Base-by-base conservation (phyloP, 2,113 vertebrate genomes). In the Leuciscus idus region DNA sequence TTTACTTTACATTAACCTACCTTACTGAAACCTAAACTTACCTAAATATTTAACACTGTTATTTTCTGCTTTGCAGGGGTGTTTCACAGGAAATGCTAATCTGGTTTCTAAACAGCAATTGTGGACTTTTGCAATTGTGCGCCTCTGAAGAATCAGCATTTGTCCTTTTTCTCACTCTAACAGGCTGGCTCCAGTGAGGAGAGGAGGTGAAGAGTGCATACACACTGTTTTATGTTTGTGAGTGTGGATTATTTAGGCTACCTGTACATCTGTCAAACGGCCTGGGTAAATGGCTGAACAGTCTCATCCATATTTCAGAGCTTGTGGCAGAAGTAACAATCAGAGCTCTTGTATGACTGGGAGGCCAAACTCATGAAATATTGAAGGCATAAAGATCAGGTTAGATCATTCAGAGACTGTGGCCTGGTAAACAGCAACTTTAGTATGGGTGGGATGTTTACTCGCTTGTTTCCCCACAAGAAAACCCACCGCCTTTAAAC, bases 281-380 rank as follows among this genome's bases (percentile, higher is more conserved):
- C 92, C 85, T 90, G 91, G 94, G 93, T 95, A 95, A 95, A 95
- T 93, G 93, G 93, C 90, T 92, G 93, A 94, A 92, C 91, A 92
- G 89, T 87, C 93, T 95, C 93, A 95, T 95, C 93, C 93, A 95
- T 95, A 95, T 95, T 95, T 93, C 93, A 95, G 92, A 88, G 89
- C 87, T 91, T 88, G 87, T 90, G 90, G 85, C 70, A 50, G 79
- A 75, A 33, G 78, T 28, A 48, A 39, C 68, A 30, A 64, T 10
- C 46, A 84, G 68, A 70, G 33, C 30, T 84, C 68, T 43, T 64
- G 23, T 59, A 80, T 75, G 85, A 68, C 70, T 64, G 64, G 68
- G 43, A 28, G 79, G 26, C 36, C 91, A 89, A 90, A 83, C 87
- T 88, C 92, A 95, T 95, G 93, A 95, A 95, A 95, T 95, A 95